Percentiles rank a stretch among this genome's conserved stretches.
These are phyloP conservation scores for Ips typographus DNA, from an alignment of 1,140 invertebrate species.

Conservation along the genomic window DNA sequence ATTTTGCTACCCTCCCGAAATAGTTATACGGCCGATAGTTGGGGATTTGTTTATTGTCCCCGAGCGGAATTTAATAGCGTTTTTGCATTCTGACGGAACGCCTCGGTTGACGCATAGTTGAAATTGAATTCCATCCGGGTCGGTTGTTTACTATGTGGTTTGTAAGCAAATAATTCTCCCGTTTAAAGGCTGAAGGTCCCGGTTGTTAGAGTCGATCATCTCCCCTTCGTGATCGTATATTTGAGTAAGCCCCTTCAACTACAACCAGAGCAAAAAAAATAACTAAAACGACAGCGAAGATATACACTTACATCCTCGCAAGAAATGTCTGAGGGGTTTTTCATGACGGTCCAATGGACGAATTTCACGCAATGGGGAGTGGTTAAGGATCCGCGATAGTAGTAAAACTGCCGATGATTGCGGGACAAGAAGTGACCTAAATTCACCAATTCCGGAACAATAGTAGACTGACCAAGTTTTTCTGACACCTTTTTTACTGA, in stretches of 20 bases:
- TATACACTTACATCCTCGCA: conserved; percentile 1
- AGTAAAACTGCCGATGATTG: conserved; percentile 12
- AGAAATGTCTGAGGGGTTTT: conserved; percentile 7
- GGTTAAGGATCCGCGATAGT: conserved; percentile 2
- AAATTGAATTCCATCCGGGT: too few relatives aligned
- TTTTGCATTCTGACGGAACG: too few relatives aligned
- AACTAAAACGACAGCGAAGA: not conserved
- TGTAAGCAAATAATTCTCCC: not conserved
- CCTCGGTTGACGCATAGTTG: too few relatives aligned
- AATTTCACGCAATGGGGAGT: conserved; percentile 8
- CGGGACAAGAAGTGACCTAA: conserved; percentile 9
- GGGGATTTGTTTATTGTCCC: too few relatives aligned
- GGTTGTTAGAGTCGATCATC: not conserved
- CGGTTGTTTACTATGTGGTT: too few relatives aligned
- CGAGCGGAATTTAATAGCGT: too few relatives aligned
- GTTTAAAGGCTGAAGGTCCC: not conserved
- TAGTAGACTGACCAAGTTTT: conserved; percentile 2
- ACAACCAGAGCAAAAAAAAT: not conserved
- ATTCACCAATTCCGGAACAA: conserved; percentile 3
- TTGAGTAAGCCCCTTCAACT: not conserved
- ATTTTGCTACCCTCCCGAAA: not conserved
- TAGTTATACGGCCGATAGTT: too few relatives aligned
- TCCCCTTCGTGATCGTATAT: not conserved
- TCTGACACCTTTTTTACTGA: conserved; percentile 5
- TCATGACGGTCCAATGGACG: conserved; percentile 13